phyloP scores from a whole-genome alignment of 2,888 invertebrate genomes.

The Cremastinae sp. region DNA sequence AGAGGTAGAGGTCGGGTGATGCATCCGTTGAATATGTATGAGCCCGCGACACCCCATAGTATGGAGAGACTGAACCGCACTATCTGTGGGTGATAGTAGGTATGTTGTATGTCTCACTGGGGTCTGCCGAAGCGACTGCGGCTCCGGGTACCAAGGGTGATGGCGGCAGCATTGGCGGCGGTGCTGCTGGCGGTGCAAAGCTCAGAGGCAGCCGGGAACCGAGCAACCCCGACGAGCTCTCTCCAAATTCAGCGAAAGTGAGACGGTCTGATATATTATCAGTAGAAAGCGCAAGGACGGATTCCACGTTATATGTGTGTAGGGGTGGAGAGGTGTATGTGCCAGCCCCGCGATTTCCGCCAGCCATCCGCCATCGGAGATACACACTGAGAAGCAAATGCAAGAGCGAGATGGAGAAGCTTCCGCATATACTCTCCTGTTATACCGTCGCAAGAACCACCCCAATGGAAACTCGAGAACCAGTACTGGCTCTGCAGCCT shows the following conservation, averaged over 20 bases:
- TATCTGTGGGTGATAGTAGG: slow-evolving; percentile 80
- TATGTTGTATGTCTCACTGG: slow-evolving; percentile 78
- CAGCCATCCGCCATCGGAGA: slow-evolving; percentile 53
- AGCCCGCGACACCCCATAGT: slow-evolving; percentile 80
- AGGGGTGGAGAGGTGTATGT: slow-evolving; percentile 58
- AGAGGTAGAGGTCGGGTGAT: slow-evolving; percentile 80
- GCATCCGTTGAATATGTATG: slow-evolving; percentile 86
- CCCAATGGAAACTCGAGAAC: slow-evolving; percentile 79
- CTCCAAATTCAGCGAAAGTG: slow-evolving; percentile 47
- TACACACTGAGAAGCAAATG: slow-evolving; percentile 57
- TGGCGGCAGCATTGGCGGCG: slow-evolving; percentile 45
- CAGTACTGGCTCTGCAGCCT: slow-evolving; percentile 67
- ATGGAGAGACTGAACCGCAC: slow-evolving; percentile 75
- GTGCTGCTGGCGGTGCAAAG: slow-evolving; percentile 52
- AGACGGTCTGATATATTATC: slow-evolving; percentile 47
- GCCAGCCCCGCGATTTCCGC: slow-evolving; percentile 58
- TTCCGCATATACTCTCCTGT: slow-evolving; percentile 49
- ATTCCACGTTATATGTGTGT: slow-evolving; percentile 29
- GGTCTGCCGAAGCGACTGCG: slow-evolving; percentile 67
- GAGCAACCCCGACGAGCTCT: slow-evolving; percentile 56
- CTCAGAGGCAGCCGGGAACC: slow-evolving; percentile 56
- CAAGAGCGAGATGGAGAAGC: slow-evolving; percentile 61
- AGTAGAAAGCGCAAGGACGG: slow-evolving; percentile 56
- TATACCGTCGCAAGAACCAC: slow-evolving; percentile 76
- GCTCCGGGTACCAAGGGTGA: slow-evolving; percentile 59